Evolutionary conservation across 2,888 invertebrate species (phyloP), one percentile per base, ranked within the genome.

Genomic region (Stenodera caucasica): DNA sequence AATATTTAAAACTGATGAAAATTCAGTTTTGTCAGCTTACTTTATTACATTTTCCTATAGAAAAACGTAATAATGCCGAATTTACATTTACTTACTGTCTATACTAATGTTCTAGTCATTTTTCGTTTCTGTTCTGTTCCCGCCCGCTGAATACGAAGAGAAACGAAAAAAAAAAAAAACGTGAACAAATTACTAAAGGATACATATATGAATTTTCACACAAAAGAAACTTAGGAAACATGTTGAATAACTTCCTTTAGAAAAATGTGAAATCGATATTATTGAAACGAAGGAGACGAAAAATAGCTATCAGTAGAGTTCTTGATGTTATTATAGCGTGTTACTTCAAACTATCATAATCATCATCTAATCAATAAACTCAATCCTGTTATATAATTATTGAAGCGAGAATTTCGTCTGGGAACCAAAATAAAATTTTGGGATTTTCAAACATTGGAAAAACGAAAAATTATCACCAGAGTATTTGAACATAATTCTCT

Each of bases 201-300:
- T 45, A 45, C 45, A 45, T 45, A 45, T 45, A 45, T 45, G 45
- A 45, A 45, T 45, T 45, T 51, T 30, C 8, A 33, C 21, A 53
- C 35, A 53, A 53, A 53, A 53, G 53, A 32, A 33, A 35, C 12
- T 53, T 53, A 15, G 18, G 32, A 32, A 53, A 35, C 21, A n/a
- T 21, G 32, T 53, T 53, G 53, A 33, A 53, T 33, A 33, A 53
- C 53, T 53, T 53, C 53, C 53, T 53, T 21, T n/a, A 15, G 53
- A 53, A 53, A 45, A 45, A 45, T 45, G 45, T 6, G 45, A 45
- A 45, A 45, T 45, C 45, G 45, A 45, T 45, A 45, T 45, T 45
- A 45, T 45, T 45, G 23, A 45, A 45, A 45, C 11, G 45, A 12
- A 45, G n/a, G 11, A 37, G 21, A 23, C 21, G 45, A 45, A 45